Conservation (phyloP, 2,113 vertebrate genomes). For the Oostethus manadensis region DNA sequence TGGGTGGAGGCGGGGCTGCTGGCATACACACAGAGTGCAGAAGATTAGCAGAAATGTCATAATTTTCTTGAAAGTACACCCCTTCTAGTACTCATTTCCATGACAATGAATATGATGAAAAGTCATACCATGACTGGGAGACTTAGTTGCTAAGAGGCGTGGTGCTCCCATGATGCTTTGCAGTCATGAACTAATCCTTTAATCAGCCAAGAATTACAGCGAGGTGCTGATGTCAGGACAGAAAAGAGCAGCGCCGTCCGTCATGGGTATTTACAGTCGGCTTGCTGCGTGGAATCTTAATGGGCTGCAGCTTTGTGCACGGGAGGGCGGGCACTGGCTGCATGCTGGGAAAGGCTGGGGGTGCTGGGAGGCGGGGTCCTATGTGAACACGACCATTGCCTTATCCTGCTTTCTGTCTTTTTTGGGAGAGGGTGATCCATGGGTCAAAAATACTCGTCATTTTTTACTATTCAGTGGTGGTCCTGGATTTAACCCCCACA, state of each 20-base stretch:
- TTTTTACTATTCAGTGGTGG: too few species aligned
- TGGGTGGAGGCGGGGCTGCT: too few species aligned
- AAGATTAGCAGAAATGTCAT: too few species aligned
- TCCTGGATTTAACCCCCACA: too few species aligned
- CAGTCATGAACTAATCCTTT: conserved; percentile 59
- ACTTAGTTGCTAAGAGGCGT: not conserved
- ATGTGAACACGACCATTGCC: conserved; percentile 23
- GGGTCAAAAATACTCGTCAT: too few species aligned
- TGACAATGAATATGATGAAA: too few species aligned
- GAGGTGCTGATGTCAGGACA: conserved; percentile 71
- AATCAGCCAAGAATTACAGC: conserved; percentile 66
- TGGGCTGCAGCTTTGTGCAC: conserved; percentile 56
- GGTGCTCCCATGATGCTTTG: conserved; percentile 2
- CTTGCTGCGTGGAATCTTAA: conserved; percentile 74
- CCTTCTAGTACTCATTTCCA: too few species aligned
- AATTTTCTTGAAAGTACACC: too few species aligned
- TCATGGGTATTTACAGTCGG: conserved; percentile 75
- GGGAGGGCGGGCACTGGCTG: conserved; percentile 45
- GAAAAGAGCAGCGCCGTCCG: conserved; percentile 59
- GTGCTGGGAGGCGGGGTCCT: not conserved
- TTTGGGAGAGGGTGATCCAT: not conserved
- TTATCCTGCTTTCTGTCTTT: too few species aligned
- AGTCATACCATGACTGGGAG: too few species aligned
- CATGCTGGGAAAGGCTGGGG: conserved; percentile 29
- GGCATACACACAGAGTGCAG: too few species aligned